Conservation (phyloP, 2,113 vertebrate species). For the Mormoops blainvillei region DNA sequence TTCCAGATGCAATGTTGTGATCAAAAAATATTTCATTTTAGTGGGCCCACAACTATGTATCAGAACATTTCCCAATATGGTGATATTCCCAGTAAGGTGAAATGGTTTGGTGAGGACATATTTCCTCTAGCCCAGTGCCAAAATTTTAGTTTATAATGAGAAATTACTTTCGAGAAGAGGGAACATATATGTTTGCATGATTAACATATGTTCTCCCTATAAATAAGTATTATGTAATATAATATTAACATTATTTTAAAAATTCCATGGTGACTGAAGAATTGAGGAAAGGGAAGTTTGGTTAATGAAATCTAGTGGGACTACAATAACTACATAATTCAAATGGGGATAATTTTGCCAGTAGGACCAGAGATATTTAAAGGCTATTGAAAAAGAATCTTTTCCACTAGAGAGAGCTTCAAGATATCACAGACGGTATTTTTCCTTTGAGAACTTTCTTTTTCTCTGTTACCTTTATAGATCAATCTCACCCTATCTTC, state of each 20-base stretch:
- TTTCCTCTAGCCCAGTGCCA: not conserved
- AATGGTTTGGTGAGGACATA: not conserved
- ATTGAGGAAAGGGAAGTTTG: not conserved
- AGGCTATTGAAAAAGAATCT: not conserved
- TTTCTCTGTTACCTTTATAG: not conserved
- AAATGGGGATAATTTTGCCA: not conserved
- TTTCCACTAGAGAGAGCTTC: not conserved
- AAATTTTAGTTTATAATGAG: not conserved
- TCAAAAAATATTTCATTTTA: not conserved
- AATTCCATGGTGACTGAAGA: not conserved
- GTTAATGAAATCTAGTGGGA: not conserved
- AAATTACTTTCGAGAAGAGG: not conserved
- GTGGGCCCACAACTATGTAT: not conserved
- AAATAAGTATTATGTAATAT: not conserved
- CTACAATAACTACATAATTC: not conserved
- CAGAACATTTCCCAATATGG: not conserved
- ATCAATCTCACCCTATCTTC: rapidly evolving
- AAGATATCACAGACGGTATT: not conserved
- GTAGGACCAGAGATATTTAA: not conserved
- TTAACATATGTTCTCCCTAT: not conserved
- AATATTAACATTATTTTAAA: not conserved
- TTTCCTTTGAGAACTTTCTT: not conserved
- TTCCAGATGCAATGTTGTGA: not conserved
- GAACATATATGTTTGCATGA: not conserved
- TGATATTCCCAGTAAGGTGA: not conserved